phyloP scores from a whole-genome alignment of 64 coral and sea anemone genomes.

The Stichodactyla mertensii region DNA sequence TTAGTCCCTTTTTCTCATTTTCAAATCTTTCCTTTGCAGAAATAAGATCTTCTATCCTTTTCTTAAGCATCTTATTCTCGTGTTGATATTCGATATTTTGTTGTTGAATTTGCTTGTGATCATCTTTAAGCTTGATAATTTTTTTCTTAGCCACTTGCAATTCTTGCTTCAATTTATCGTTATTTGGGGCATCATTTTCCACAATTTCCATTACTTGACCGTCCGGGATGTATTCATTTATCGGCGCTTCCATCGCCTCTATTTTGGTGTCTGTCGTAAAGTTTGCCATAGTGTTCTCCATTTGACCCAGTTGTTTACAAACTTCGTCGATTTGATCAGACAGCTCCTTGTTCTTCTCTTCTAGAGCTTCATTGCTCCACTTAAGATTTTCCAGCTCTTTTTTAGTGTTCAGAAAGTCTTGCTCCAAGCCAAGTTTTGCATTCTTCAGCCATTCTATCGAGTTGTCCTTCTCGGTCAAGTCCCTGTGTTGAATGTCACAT shows the following conservation, averaged over 20 bases:
- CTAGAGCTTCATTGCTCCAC: slow-evolving; percentile 64
- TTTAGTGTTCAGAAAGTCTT: slow-evolving; percentile 57
- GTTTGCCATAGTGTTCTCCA: slow-evolving; percentile 64
- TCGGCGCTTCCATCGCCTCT: slow-evolving; percentile 14
- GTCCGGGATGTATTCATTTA: slow-evolving; percentile 30
- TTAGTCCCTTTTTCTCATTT: slow-evolving; percentile 71
- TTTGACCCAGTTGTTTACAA: slow-evolving; percentile 51
- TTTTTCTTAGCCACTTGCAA: slow-evolving; percentile 66
- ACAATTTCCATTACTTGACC: slow-evolving; percentile 32
- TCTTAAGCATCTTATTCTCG: slow-evolving; percentile 70
- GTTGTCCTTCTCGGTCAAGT: slow-evolving; percentile 76
- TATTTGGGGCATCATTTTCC: not conserved
- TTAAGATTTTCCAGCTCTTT: slow-evolving; percentile 63
- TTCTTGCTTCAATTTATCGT: slow-evolving; percentile 52
- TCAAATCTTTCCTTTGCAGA: slow-evolving; percentile 49
- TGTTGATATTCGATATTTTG: slow-evolving; percentile 70
- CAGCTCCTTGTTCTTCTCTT: slow-evolving; percentile 42
- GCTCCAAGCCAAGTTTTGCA: slow-evolving; percentile 49
- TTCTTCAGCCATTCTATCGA: slow-evolving; percentile 41
- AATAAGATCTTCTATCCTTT: slow-evolving; percentile 58
- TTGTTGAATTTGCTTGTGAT: slow-evolving; percentile 64
- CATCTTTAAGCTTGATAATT: slow-evolving; percentile 55
- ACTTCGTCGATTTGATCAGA: slow-evolving; percentile 41
- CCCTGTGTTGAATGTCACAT: slow-evolving; percentile 43
- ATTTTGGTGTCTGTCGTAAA: slow-evolving; percentile 42